These are phyloP conservation scores for Staurois parvus DNA, from an alignment of 2,797 vertebrate genomes.

Conservation along the genomic window DNA sequence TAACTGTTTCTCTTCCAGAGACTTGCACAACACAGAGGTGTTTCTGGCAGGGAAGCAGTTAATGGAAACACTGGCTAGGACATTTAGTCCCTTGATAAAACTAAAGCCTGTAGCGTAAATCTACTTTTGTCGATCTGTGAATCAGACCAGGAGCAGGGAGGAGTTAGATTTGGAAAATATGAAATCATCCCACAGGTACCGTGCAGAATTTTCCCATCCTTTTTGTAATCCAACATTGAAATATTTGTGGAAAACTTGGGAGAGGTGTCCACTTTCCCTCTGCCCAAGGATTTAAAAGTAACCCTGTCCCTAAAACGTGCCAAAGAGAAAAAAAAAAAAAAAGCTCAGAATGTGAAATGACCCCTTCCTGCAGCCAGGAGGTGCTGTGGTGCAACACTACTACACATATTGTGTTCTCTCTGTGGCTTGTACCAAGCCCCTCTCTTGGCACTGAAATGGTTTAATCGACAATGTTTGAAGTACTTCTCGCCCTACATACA, in stretches of 20 bases:
- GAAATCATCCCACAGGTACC: background rate
- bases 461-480: constrained; percentile 24
- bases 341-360: constrained; percentile 48
- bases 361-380: constrained; percentile 18
- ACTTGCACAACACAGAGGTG: background rate
- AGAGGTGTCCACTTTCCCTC: background rate
- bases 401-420: constrained; percentile 16
- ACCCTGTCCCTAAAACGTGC: constrained; percentile 83
- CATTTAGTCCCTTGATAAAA: constrained; percentile 47
- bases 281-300: background rate
- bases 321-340: constrained; percentile 79
- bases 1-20: constrained; percentile 41
- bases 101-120: constrained; percentile 16
- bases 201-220: background rate
- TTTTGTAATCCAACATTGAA: background rate
- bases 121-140: constrained; percentile 42
- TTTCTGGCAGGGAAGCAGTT: constrained; percentile 39
- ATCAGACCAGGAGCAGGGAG: constrained; percentile 26
- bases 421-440: background rate
- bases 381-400: background rate
- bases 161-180: background rate
- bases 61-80: constrained; percentile 53
- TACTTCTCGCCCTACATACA: constrained; percentile 14
- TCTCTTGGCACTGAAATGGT: constrained; percentile 29
- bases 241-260: constrained; percentile 1